These are phyloP conservation scores for Platycnemis pennipes DNA, from an alignment of 2,888 invertebrate species.

Conservation along the genomic window DNA sequence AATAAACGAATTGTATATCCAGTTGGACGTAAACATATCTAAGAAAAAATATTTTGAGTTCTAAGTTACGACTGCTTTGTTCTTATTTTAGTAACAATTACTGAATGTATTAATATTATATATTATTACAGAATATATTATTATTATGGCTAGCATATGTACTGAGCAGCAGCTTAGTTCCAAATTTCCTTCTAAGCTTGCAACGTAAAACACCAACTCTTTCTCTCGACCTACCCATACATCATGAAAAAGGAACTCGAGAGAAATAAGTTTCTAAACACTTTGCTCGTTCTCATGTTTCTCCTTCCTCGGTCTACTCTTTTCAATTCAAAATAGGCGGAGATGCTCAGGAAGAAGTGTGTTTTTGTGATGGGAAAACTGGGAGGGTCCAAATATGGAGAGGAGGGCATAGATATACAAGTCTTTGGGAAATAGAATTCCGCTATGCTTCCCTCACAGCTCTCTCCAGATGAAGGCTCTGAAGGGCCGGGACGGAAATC, in stretches of 20 bases:
- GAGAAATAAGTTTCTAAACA: background rate
- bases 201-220: background rate
- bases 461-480: background rate
- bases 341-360: background rate
- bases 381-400: conserved; percentile 50
- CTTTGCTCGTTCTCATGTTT: background rate
- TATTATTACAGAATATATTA: too few relatives aligned
- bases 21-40: too few relatives aligned
- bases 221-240: background rate
- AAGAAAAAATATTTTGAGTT: too few relatives aligned
- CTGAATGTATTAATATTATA: too few relatives aligned
- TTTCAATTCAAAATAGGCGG: conserved; percentile 35
- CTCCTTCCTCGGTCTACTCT: background rate
- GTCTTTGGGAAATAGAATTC: conserved; percentile 56
- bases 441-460: background rate
- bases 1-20: too few relatives aligned
- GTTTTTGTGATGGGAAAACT: conserved; percentile 10
- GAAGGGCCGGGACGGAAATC: background rate
- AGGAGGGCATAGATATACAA: conserved; percentile 24
- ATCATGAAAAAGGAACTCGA: background rate
- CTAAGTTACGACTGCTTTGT: too few relatives aligned
- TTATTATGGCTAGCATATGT: too few relatives aligned
- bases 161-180: too few relatives aligned
- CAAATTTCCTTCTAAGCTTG: background rate
- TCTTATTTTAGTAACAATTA: too few relatives aligned